Conservation (phyloP, 2,797 vertebrate species). For the Epinephelus awoara region DNA sequence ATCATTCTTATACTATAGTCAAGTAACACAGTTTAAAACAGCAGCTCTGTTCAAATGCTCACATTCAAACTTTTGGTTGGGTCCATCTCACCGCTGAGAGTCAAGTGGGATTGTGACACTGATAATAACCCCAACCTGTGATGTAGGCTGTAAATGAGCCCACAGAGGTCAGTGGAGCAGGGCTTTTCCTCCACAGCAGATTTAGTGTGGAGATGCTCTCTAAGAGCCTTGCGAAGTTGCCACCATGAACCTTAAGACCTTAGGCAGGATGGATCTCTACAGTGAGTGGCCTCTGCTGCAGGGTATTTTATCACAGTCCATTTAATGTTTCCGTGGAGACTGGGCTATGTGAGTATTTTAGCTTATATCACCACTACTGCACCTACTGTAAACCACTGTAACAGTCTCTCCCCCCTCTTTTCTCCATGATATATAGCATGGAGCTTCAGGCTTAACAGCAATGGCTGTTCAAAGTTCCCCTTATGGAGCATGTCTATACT, state of each 20-base stretch:
- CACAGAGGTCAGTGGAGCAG: constrained; percentile 19
- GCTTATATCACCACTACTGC: constrained; percentile 36
- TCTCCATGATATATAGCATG: constrained; percentile 4
- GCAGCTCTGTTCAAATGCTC: not conserved
- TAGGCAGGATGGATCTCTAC: constrained; percentile 38
- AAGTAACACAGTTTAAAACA: too few relatives aligned
- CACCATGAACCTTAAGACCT: constrained; percentile 54
- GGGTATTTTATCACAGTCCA: constrained; percentile 58
- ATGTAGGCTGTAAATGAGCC: not conserved
- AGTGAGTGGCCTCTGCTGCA: constrained; percentile 41
- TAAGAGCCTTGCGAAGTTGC: constrained; percentile 31
- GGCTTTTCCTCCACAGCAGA: constrained; percentile 38
- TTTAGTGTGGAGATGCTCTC: constrained; percentile 39
- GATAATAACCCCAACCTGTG: constrained; percentile 27
- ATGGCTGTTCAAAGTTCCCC: constrained; percentile 20
- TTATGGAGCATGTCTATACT: constrained; percentile 16
- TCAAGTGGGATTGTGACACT: constrained; percentile 12
- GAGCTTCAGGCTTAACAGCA: constrained; percentile 8
- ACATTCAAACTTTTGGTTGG: not conserved
- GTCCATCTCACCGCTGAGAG: not conserved
- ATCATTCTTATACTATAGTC: not conserved
- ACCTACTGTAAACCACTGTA: constrained; percentile 25
- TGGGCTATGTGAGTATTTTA: constrained; percentile 40
- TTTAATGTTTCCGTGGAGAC: constrained; percentile 50
- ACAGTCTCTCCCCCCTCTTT: not conserved